Evolutionary conservation across 2,888 invertebrate genomes (phyloP).

Genomic region (Habroteleia sp.): DNA sequence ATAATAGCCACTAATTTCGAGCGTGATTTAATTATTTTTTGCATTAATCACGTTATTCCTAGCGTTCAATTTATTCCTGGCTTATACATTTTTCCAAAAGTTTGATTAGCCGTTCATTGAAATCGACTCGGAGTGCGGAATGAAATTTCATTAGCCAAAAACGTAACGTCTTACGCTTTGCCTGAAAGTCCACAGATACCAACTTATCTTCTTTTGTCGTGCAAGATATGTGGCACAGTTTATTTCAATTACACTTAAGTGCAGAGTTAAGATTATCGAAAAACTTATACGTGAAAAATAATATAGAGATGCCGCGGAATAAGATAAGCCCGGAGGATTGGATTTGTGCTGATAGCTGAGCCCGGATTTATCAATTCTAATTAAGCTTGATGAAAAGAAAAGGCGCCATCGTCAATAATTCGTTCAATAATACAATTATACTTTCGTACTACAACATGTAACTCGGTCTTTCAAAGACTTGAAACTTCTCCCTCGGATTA

Average conservation of each 20-base stretch:
- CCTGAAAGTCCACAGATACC: constrained; percentile 13
- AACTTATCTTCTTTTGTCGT: constrained; percentile 31
- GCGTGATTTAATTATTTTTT: constrained; percentile 35
- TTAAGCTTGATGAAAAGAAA: constrained; percentile 22
- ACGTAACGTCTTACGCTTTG: constrained; percentile 5
- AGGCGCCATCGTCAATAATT: neutral
- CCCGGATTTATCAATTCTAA: constrained; percentile 25
- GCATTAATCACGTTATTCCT: constrained; percentile 10
- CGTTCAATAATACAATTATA: constrained; percentile 26
- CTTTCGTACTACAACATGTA: constrained; percentile 4
- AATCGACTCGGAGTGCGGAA: neutral
- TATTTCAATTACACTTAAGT: constrained; percentile 34
- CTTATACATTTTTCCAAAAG: constrained; percentile 11
- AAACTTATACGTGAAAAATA: constrained; percentile 30
- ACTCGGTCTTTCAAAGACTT: neutral
- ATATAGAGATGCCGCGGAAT: neutral
- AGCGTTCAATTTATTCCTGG: constrained; percentile 24
- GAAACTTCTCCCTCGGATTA: constrained; percentile 20
- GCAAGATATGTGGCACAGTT: constrained; percentile 14
- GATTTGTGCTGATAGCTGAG: constrained; percentile 16
- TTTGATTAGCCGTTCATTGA: constrained; percentile 45
- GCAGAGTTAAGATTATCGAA: constrained; percentile 29
- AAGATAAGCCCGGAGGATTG: constrained; percentile 12
- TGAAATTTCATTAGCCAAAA: constrained; percentile 33
- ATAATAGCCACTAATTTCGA: constrained; percentile 11